Base-by-base conservation (phyloP, 2,888 invertebrate genomes). In the Minunthozetes semirufus region DNA sequence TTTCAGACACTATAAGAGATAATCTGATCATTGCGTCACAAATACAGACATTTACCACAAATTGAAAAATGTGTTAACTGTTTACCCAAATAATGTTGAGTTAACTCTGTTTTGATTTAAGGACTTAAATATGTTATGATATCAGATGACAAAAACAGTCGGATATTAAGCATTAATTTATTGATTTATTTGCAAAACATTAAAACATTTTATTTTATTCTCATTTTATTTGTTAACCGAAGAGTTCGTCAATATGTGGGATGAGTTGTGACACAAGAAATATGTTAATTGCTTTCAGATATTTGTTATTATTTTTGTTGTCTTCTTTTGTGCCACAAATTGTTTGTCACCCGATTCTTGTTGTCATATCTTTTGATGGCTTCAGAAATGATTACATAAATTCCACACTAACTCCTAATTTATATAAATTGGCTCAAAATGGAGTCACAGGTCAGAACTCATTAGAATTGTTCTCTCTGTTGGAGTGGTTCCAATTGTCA, bases 321-420 rank as follows among this genome's bases (percentile, higher is more conserved):
- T 48, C 48, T 3, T 19, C 59, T 27, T 61, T 19, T 11, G 19
- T 72, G 19, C 33, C 56, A 61, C 27, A 50, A 17, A 68, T 68
- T 68, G 5, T 19, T 22, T 2, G 68, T 68, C 68, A 68, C 22
- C 78, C 79, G 4, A 77, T 77, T 61, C 70, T 82, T 27, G 75
- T 83, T 13, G 74, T 83, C 38, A 79, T 83, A 46, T 83, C 83
- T 5, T 82, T 83, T 75, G 83, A 83, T 78, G 83, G 83, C 17
- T 83, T 83, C 76, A 78, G 83, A 74, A 81, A 81, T 80, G 82
- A 83, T 77, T 83, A 83, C 76, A 70, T 83, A 27, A 75, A 79
- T 0, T 78, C 77, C 22, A 76, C 74, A 22, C 11, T 75, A 6
- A 80, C 81, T 6, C 81, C 82, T n/a, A 81, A 82, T 77, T 82